Base-by-base conservation (phyloP, 2,113 vertebrate species). In the Macroglossus sobrinus region DNA sequence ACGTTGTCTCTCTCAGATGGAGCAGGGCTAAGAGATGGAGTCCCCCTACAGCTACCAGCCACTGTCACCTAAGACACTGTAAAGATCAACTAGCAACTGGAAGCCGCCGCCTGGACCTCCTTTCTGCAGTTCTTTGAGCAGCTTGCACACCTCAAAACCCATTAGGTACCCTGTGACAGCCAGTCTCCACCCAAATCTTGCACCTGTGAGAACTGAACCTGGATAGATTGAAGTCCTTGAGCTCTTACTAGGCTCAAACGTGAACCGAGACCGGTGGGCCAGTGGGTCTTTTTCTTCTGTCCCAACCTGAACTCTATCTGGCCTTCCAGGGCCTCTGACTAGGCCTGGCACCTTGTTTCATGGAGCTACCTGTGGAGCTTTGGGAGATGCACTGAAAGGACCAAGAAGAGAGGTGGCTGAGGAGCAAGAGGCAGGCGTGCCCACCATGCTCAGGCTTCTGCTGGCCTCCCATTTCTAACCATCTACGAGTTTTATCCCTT, bases 1-100 rank as follows among this genome's bases (percentile, higher is more conserved):
- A 99, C 0, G 99, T 99, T 40, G 99, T 99, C 69, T 99, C 69
- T 99, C 99, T 76, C 99, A 99, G 0, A 99, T 99, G 96, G 99
- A 99, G 98, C 99, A 99, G 97, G 99, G 99, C 95, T 99, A 99
- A 96, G 99, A 99, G 98, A 99, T 99, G 99, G 99, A 99, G 7
- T 98, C 99, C 91, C 99, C 99, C 0, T 99, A 99, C 0, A 99
- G 99, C 47, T 99, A 99, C 92, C 98, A 99, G 0, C 97, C 98
- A 2, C 10, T 2, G 98, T 99, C 0, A 99, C 99, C 96, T 99
- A 99, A 1, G 99, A 99, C 71, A 98, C 99, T 97, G 99, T 99
- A 99, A 99, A 99, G 98, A 99, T 99, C 97, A 99, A 99, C 99
- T 99, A 99, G 99, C 99, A 98, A 66, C 98, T 99, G 98, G 99